phyloP scores from a whole-genome alignment of 2,888 invertebrate species.

The Drosophila ustulata region DNA sequence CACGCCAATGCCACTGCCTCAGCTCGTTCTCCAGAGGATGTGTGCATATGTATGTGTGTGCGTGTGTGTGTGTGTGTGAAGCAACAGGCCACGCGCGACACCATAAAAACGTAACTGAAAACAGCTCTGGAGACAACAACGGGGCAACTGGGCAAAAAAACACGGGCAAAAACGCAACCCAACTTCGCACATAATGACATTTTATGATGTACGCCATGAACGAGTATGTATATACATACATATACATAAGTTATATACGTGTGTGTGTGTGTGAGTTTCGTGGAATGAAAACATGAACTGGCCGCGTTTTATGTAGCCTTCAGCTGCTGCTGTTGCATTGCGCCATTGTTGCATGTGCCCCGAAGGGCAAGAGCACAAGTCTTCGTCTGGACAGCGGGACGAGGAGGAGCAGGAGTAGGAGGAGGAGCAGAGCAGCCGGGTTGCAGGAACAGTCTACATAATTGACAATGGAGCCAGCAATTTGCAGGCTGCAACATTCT shows the following conservation, averaged over 20 bases:
- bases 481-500: constrained; percentile 46
- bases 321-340: constrained; percentile 33
- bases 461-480: constrained; percentile 60
- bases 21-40: constrained; percentile 47
- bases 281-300: constrained; percentile 43
- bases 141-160: constrained; percentile 28
- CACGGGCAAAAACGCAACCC: constrained; percentile 39
- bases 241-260: background rate
- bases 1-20: constrained; percentile 63
- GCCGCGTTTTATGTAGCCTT: constrained; percentile 63
- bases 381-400: background rate
- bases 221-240: background rate
- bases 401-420: too few relatives aligned
- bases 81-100: constrained; percentile 74
- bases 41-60: constrained; percentile 20
- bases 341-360: constrained; percentile 43
- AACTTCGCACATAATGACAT: constrained; percentile 76
- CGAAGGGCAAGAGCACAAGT: constrained; percentile 11
- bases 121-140: constrained; percentile 34
- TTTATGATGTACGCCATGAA: constrained; percentile 59
- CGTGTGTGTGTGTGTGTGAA: constrained; percentile 46
- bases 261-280: constrained; percentile 16
- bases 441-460: constrained; percentile 29
- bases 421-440: background rate
- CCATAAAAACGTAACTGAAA: constrained; percentile 64